phyloP scores from a whole-genome alignment of 2,888 invertebrate species.

The Petrolisthes cinctipes region DNA sequence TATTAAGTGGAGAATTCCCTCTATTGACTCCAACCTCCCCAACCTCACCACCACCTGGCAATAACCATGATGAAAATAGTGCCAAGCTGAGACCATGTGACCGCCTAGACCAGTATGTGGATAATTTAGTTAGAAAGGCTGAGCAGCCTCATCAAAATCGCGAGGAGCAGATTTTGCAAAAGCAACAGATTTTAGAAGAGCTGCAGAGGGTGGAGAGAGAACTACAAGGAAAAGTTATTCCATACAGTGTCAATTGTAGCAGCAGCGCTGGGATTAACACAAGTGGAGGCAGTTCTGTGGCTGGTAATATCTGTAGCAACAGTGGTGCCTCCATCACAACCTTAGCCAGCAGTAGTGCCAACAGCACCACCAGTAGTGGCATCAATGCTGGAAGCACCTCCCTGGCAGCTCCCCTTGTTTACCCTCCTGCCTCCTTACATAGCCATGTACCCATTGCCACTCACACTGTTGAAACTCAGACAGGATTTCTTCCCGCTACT shows the following conservation, averaged over 20 bases:
- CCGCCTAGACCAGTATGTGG: conserved; percentile 56
- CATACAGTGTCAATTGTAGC: conserved; percentile 70
- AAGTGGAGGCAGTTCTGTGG: conserved; percentile 70
- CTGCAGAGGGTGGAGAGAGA: conserved; percentile 80
- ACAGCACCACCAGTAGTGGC: conserved; percentile 70
- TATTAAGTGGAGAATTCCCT: conserved; percentile 35
- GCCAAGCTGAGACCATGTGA: conserved; percentile 52
- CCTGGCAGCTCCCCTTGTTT: conserved; percentile 58
- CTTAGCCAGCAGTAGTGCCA: conserved; percentile 67
- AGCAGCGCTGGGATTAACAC: conserved; percentile 72
- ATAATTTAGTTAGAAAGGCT: conserved; percentile 58
- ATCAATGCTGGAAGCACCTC: conserved; percentile 68
- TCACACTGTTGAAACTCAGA: conserved; percentile 65
- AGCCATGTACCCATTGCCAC: conserved; percentile 61
- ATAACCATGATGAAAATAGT: conserved; percentile 47
- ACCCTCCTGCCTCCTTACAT: conserved; percentile 59
- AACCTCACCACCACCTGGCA: conserved; percentile 57
- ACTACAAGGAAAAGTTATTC: conserved; percentile 71
- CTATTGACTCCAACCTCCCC: conserved; percentile 56
- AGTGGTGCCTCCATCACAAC: conserved; percentile 48
- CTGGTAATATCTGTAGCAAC: conserved; percentile 24
- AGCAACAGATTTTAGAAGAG: conserved; percentile 81
- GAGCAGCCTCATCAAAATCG: conserved; percentile 66
- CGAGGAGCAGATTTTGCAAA: conserved; percentile 77
- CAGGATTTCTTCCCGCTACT: conserved; percentile 54